Conservation (phyloP, 2,888 invertebrate species). For the Himalopsyche tibetana region DNA sequence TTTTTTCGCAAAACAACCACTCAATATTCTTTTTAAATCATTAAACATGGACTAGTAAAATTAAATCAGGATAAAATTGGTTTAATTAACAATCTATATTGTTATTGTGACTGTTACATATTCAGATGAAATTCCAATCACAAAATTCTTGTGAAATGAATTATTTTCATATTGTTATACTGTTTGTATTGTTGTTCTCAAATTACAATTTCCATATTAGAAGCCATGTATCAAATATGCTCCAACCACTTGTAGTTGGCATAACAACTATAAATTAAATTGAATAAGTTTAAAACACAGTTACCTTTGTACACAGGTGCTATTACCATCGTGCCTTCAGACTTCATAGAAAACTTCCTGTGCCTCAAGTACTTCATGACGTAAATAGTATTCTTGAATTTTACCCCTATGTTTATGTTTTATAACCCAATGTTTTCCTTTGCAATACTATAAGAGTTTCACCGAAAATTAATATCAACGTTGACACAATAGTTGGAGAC, state of each 20-base stretch:
- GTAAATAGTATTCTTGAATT: not conserved
- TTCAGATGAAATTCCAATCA: too few species aligned
- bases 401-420: not conserved
- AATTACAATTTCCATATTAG: conserved; percentile 2
- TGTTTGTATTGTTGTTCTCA: not conserved
- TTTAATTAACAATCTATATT: too few species aligned
- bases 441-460: too few species aligned
- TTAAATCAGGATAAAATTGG: too few species aligned
- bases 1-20: too few species aligned
- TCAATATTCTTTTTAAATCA: too few species aligned
- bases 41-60: too few species aligned
- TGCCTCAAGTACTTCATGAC: not conserved
- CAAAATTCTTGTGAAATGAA: too few species aligned
- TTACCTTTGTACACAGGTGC: conserved; percentile 46
- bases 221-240: conserved; percentile 14
- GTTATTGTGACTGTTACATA: too few species aligned
- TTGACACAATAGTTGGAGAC: too few species aligned
- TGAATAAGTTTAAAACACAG: conserved; percentile 28
- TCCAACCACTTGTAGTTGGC: conserved; percentile 11
- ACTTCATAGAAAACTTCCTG: conserved; percentile 44
- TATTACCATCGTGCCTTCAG: conserved; percentile 45
- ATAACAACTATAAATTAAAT: conserved; percentile 51
- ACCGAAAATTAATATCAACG: too few species aligned
- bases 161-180: too few species aligned
- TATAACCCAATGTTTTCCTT: not conserved